Percentiles rank a stretch among this genome's conserved stretches.
Evolutionary conservation across 2,888 invertebrate species (phyloP).

Genomic region (Arctia plantaginis): DNA sequence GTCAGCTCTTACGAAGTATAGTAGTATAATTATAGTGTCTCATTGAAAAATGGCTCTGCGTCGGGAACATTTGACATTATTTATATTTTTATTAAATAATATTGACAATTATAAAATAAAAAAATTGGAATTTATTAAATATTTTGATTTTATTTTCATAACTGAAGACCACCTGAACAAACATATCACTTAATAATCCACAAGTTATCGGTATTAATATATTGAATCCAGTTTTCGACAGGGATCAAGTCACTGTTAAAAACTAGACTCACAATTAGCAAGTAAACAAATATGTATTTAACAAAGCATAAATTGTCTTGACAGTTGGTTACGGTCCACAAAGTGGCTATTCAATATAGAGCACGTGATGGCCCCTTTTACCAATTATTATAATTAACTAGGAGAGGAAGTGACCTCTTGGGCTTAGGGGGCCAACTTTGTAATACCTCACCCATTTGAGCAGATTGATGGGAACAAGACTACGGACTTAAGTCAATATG

Average conservation of each 20-base stretch:
- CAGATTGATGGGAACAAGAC: conserved; percentile 83
- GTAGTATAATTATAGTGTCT: too few species aligned
- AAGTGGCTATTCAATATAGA: conserved; percentile 66
- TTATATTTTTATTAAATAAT: too few species aligned
- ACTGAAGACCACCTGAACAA: neutral
- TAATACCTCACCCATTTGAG: conserved; percentile 77
- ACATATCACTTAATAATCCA: neutral
- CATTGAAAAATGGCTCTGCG: too few species aligned
- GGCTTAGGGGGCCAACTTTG: conserved; percentile 74
- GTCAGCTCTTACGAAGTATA: too few species aligned
- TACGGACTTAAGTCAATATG: conserved; percentile 77
- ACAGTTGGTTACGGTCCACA: conserved; percentile 48
- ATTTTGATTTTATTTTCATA: too few species aligned
- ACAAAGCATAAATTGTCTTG: conserved; percentile 39
- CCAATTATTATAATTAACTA: conserved; percentile 85
- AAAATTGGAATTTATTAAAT: too few species aligned
- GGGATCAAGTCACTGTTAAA: neutral
- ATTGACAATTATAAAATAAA: too few species aligned
- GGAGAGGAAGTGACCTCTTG: conserved; percentile 84
- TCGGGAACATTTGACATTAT: too few species aligned
- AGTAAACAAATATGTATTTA: conserved; percentile 26
- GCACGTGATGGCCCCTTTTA: conserved; percentile 69
- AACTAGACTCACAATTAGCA: conserved; percentile 1
- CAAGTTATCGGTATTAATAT: neutral
- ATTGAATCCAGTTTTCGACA: neutral